Evolutionary conservation across 2,888 invertebrate species (phyloP).

Genomic region (Micoletzkya japonica): DNA sequence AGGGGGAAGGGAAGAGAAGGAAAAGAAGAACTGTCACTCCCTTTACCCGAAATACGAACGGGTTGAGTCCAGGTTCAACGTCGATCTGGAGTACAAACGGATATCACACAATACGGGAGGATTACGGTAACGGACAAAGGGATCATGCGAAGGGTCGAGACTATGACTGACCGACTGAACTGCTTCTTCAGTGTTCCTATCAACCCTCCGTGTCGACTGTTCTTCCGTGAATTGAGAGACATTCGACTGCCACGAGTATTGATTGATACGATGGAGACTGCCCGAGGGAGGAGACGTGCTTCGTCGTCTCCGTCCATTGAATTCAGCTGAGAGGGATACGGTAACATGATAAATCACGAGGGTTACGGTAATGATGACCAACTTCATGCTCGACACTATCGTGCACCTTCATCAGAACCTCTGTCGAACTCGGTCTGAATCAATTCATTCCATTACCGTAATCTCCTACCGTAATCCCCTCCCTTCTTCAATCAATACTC

Average conservation of each 20-base stretch:
- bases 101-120: neutral
- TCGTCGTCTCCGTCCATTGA: conserved; percentile 33
- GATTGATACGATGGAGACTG: conserved; percentile 43
- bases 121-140: neutral
- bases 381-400: conserved; percentile 22
- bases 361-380: neutral
- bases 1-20: too few species aligned
- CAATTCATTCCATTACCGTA: neutral
- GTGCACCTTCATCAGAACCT: conserved; percentile 16
- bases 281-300: conserved; percentile 32
- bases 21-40: neutral
- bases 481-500: conserved; percentile 8
- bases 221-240: conserved; percentile 29
- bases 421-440: neutral
- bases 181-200: conserved; percentile 18
- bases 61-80: conserved; percentile 2
- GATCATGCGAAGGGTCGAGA: neutral
- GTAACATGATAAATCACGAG: neutral
- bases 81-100: neutral
- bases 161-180: conserved; percentile 8
- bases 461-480: neutral
- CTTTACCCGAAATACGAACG: neutral
- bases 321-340: neutral
- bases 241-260: conserved; percentile 34
- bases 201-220: conserved; percentile 19